Evolutionary conservation across 2,113 vertebrate genomes (phyloP).

Genomic region (Micronycteris hirsuta): DNA sequence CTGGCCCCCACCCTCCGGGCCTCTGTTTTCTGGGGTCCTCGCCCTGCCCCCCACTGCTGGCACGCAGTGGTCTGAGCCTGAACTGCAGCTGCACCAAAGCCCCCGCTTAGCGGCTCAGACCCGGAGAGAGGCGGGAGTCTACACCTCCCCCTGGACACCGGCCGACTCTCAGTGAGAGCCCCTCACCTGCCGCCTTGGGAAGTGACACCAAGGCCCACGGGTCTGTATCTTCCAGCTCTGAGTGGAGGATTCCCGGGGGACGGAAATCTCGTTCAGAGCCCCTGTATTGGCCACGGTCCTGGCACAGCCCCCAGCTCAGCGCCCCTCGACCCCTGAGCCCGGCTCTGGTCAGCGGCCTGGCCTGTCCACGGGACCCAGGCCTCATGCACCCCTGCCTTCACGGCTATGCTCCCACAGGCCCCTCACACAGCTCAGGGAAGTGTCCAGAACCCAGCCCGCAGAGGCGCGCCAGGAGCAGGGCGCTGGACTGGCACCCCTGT

Average conservation of each 20-base stretch:
- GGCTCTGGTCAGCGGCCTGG: background rate
- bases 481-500: background rate
- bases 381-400: background rate
- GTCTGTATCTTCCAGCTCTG: background rate
- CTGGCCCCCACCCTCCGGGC: background rate
- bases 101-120: background rate
- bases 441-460: background rate
- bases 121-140: background rate
- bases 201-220: background rate
- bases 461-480: rapidly evolving
- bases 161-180: no score
- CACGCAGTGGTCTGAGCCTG: background rate
- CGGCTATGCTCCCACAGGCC: no score
- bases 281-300: background rate
- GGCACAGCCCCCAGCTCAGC: background rate
- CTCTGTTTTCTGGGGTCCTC: background rate
- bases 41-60: background rate
- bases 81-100: background rate
- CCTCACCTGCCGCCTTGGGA: background rate
- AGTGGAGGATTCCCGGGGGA: background rate
- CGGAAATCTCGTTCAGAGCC: background rate
- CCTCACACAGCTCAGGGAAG: no score
- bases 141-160: background rate
- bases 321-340: background rate
- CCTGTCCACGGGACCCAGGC: background rate